Base-by-base conservation (phyloP, 2,113 vertebrate genomes). In the Marcusenius ussheri region DNA sequence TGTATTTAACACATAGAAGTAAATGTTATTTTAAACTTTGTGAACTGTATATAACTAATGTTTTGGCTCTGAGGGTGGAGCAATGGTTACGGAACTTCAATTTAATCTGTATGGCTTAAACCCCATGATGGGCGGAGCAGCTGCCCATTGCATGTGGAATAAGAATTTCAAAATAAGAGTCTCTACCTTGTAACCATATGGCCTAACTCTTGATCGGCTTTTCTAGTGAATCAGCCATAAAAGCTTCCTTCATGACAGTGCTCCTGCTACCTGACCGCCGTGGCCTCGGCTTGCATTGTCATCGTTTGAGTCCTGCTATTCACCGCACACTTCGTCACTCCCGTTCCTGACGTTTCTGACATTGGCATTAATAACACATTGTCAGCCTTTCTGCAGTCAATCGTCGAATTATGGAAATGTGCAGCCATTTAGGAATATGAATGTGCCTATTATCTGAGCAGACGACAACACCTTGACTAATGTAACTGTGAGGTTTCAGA, bases 381-480 rank as follows among this genome's bases (percentile, higher is more conserved):
- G n/a, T n/a, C 46, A 87, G n/a, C n/a, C 84, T 49, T 87, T 49
- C 47, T 27, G 27, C 46, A 87, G 49, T 35, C 85, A 51, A 19
- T 53, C 5, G n/a, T 10, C 2, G 3, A 47, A 84, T 84, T 84
- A 84, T 84, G 83, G 83, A 84, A 84, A 84, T 84, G 45, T 45
- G 42, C 45, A 84, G 80, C 80, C 80, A 84, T 84, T 77, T 84
- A 84, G 39, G 39, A 46, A 84, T 84, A 84, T 47, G 17, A 47
- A 84, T 84, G 42, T 84, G 39, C 83, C 45, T 47, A 47, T 84
- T 84, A 84, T 84, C 83, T 84, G 45, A 47, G 83, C 83, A 24
- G 46, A 24, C 0, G 45, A 47, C 13, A 13, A 47, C 39, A 45
- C 83, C 39, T 46, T 84, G 42, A 84, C 45, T 84, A 46, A 47